Evolutionary conservation across 2,888 invertebrate genomes (phyloP).

Genomic region (Romanomermis culicivorax): DNA sequence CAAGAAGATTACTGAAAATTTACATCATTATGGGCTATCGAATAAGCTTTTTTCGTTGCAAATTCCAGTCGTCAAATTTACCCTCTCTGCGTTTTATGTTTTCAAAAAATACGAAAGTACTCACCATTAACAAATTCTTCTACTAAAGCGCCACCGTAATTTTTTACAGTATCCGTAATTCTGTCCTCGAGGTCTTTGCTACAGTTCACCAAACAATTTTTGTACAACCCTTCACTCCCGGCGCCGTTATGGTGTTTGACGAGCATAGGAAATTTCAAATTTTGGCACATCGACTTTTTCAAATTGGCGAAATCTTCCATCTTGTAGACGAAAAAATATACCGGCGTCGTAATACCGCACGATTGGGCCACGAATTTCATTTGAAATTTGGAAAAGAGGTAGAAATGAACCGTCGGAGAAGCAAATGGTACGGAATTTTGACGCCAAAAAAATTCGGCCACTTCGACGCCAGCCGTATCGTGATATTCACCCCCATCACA

Average conservation of each 20-base stretch:
- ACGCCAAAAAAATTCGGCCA: not conserved
- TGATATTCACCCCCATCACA: not conserved
- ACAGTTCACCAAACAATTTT: not conserved
- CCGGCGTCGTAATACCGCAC: not conserved
- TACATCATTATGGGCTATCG: too few relatives aligned
- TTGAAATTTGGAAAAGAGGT: not conserved
- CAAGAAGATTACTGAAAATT: too few relatives aligned
- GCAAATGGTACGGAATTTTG: not conserved
- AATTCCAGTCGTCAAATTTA: too few relatives aligned
- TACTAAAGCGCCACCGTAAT: not conserved
- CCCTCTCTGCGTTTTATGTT: too few relatives aligned
- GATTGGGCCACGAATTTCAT: not conserved
- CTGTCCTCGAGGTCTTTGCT: not conserved
- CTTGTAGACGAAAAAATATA: not conserved
- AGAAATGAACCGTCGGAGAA: not conserved
- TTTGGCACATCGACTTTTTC: too few relatives aligned
- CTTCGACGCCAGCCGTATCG: not conserved
- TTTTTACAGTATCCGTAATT: not conserved
- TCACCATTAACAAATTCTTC: not conserved
- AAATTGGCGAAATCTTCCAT: too few relatives aligned
- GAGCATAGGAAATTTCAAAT: not conserved
- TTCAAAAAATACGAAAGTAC: too few relatives aligned
- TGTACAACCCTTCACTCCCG: not conserved
- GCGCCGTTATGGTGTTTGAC: not conserved
- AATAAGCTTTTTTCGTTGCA: too few relatives aligned